Base-by-base conservation (phyloP, 2,797 vertebrate genomes). In the Ceyx erithaca region DNA sequence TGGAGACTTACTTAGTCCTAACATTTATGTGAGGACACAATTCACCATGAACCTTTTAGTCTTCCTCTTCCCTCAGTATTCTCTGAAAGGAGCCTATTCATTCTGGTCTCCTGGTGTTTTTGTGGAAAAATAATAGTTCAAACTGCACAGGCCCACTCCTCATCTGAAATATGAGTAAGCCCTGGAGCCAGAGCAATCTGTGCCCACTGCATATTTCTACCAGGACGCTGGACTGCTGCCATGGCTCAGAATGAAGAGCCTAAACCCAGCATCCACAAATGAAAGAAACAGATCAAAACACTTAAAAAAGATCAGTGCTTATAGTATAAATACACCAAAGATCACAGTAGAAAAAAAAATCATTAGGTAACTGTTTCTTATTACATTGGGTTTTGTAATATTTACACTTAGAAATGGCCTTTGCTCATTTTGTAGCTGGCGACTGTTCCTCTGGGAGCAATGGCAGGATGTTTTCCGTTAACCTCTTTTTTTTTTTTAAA, bases 381-480 rank as follows among this genome's bases (percentile, higher is more conserved):
- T 93, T 95, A 81, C 59, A 43, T 49, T 75, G 83, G 55, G 3
- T 78, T 93, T 95, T 86, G 64, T 81, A 93, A 81, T 80, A 89
- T 71, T 86, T 90, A 73, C 66, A 64, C 80, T 95, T 52, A 80
- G 92, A 96, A 96, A 94, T 93, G 63, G 85, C 89, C 79, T 45
- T 85, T 28, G 54, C 64, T 96, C 76, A 61, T 92, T 92, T 90
- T n/a, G 8, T 75, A 92, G 69, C 63, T 95, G 92, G 62, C n/a
- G 20, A 76, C 61, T 63, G 70, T 85, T 95, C 97, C 96, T 95
- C 72, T 87, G 93, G 89, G 93, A 96, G 70, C 84, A 80, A 83
- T 87, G 87, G 91, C 95, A 96, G 97, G 97, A 97, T 96, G 95
- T 97, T 96, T 97, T 98, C 95, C 94, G 85, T 97, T 97, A 96